A percentile compares a stretch with the other conserved stretches of the same genome.
These are phyloP conservation scores for Agelas oroides DNA, from an alignment of 37 sponge, comb jelly and placozoan species.

Conservation along the genomic window DNA sequence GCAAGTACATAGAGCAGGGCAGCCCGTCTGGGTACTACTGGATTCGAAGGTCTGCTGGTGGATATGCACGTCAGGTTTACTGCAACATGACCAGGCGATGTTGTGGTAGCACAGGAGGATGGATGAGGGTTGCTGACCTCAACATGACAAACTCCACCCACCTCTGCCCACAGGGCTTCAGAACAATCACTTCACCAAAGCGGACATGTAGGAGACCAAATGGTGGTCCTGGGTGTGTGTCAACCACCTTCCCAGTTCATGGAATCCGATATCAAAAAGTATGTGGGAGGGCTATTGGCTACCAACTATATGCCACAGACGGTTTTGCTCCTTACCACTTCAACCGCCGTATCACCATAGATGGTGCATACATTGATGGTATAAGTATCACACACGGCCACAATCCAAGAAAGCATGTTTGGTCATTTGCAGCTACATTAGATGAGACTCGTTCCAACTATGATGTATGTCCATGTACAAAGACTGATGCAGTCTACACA, in stretches of 20 bases:
- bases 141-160: conserved; percentile 5
- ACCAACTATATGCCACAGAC: conserved; percentile 13
- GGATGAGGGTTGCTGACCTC: conserved; percentile 22
- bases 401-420: conserved; percentile 7
- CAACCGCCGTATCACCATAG: background rate
- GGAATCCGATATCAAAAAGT: conserved; percentile 9
- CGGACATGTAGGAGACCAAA: background rate
- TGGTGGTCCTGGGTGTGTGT: background rate
- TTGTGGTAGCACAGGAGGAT: background rate
- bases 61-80: background rate
- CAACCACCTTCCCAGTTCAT: conserved; percentile 1
- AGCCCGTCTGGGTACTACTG: background rate
- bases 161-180: conserved; percentile 9
- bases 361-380: conserved; percentile 25
- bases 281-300: conserved; percentile 24
- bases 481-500: background rate
- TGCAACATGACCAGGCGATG: background rate
- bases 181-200: background rate
- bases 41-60: background rate
- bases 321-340: background rate
- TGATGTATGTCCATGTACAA: conserved; percentile 11
- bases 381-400: background rate
- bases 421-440: conserved; percentile 42
- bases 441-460: background rate
- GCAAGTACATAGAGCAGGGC: background rate